A percentile compares a stretch with the other conserved stretches of the same genome.
Conservation (phyloP, 2,113 vertebrate genomes). For the Atherinomorus stipes region DNA sequence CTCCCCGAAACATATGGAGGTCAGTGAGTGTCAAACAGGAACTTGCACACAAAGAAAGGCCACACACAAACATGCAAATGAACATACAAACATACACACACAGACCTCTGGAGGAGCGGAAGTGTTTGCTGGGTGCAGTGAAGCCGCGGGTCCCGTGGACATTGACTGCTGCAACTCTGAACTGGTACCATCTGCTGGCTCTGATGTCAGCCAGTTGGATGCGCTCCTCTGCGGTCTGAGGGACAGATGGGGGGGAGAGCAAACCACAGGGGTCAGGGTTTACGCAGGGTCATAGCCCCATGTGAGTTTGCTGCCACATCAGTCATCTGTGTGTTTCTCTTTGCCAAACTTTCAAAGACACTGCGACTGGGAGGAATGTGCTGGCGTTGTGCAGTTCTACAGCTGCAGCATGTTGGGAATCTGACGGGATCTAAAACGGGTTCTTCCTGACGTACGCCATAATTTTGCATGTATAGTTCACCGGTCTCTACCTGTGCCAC, state of each 20-base stretch:
- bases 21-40: constrained; percentile 43
- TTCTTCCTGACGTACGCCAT: neutral
- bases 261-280: constrained; percentile 77
- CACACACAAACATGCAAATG: constrained; percentile 70
- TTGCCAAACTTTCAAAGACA: constrained; percentile 74
- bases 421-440: neutral
- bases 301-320: constrained; percentile 73
- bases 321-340: constrained; percentile 74
- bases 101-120: constrained; percentile 93
- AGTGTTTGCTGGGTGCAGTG: constrained; percentile 97
- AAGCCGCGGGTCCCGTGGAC: constrained; percentile 95
- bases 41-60: constrained; percentile 29
- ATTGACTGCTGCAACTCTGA: constrained; percentile 94
- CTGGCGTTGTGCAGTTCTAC: neutral
- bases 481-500: constrained; percentile 87
- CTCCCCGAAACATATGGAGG: constrained; percentile 43
- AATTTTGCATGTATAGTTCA: neutral
- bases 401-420: constrained; percentile 26
- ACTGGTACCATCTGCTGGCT: constrained; percentile 97
- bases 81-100: constrained; percentile 51
- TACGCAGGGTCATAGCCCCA: constrained; percentile 69
- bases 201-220: constrained; percentile 88
- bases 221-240: constrained; percentile 91
- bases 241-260: constrained; percentile 72
- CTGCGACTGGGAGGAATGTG: constrained; percentile 70